Evolutionary conservation across 2,888 invertebrate species (phyloP), one percentile per base, ranked within the genome.

Genomic region (Lepidochitona cinerea): DNA sequence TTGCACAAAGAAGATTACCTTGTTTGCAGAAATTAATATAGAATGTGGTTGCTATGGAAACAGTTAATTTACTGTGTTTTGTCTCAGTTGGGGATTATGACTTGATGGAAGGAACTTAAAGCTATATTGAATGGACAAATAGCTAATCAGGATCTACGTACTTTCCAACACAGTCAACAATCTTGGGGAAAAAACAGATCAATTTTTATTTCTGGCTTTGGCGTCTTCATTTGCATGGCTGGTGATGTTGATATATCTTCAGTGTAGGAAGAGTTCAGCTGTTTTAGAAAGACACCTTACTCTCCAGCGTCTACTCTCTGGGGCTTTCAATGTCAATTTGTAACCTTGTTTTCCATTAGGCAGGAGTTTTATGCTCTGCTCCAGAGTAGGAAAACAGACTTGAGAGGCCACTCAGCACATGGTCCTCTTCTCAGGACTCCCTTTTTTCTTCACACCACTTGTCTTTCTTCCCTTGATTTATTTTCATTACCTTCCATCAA

Each of bases 101-200:
- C n/a, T n/a, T n/a, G n/a, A n/a, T n/a, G n/a, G n/a, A n/a, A n/a
- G n/a, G n/a, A n/a, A n/a, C n/a, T n/a, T n/a, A n/a, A n/a, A n/a
- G n/a, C n/a, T n/a, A n/a, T n/a, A n/a, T n/a, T n/a, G n/a, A n/a
- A n/a, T n/a, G n/a, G n/a, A n/a, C n/a, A n/a, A n/a, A n/a, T n/a
- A n/a, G n/a, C n/a, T n/a, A n/a, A n/a, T n/a, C n/a, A n/a, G n/a
- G n/a, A n/a, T n/a, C n/a, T n/a, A n/a, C n/a, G n/a, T n/a, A n/a
- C n/a, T n/a, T n/a, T n/a, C n/a, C n/a, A n/a, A n/a, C n/a, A n/a
- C n/a, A n/a, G n/a, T n/a, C n/a, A n/a, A n/a, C n/a, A n/a, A n/a
- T n/a, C n/a, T n/a, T n/a, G n/a, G n/a, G n/a, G n/a, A n/a, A n/a
- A 59, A 59, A 59, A 59, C 59, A 59, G 59, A 59, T 59, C 59